Conservation (phyloP, 2,888 invertebrate species). For the Caenorhabditis imperialis region DNA sequence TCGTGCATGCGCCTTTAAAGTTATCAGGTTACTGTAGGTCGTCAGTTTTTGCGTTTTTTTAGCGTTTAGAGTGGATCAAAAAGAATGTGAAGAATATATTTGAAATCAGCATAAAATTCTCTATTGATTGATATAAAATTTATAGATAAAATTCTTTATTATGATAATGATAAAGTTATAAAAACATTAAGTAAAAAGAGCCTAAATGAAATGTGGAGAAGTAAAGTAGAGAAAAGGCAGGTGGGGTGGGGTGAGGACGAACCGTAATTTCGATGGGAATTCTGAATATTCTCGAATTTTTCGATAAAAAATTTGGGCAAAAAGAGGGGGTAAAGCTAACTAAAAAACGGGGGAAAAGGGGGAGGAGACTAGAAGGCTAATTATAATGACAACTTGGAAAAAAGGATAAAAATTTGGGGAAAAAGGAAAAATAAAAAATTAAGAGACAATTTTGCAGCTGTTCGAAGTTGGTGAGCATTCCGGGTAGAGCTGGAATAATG, state of each 20-base stretch:
- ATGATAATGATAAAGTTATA: too few relatives aligned
- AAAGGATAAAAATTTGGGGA: slow-evolving; percentile 8
- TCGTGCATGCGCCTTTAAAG: too few relatives aligned
- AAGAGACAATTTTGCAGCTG: slow-evolving; percentile 69
- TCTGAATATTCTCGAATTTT: too few relatives aligned
- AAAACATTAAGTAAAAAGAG: too few relatives aligned
- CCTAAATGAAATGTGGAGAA: too few relatives aligned
- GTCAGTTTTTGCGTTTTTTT: too few relatives aligned
- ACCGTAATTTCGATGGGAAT: not conserved
- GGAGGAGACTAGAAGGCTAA: slow-evolving; percentile 7
- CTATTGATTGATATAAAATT: too few relatives aligned
- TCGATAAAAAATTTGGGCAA: slow-evolving; percentile 1
- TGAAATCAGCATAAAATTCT: too few relatives aligned
- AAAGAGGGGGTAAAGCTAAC: slow-evolving; percentile 5
- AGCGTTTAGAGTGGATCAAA: too few relatives aligned
- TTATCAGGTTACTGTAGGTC: too few relatives aligned
- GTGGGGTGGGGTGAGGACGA: slow-evolving; percentile 3
- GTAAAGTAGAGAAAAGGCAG: not conserved
- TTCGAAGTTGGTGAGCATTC: slow-evolving; percentile 73
- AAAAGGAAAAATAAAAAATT: slow-evolving; percentile 19
- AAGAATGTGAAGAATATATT: too few relatives aligned
- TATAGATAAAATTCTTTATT: too few relatives aligned
- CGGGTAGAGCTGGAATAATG: slow-evolving; percentile 67
- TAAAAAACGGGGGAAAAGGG: not conserved
- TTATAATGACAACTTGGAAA: not conserved